Evolutionary conservation across 2,113 vertebrate genomes (phyloP), one percentile per base, ranked within the genome.

Genomic region (Acrocephalus arundinaceus): DNA sequence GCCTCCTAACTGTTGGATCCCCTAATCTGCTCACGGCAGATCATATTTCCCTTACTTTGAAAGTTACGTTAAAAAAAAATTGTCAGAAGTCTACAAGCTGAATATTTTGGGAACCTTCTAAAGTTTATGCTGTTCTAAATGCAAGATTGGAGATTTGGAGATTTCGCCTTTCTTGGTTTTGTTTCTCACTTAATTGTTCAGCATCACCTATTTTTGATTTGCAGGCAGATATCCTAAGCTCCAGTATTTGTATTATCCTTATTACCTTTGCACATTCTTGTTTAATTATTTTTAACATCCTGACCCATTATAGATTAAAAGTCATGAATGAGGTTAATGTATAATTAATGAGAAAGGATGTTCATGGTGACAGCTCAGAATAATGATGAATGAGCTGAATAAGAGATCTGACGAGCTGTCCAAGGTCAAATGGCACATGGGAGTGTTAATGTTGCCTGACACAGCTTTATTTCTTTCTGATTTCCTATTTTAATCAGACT

Each of bases 361-460:
- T 73, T 94, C 65, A 5, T 73, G 61, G 76, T 76, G 96, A 68
- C 88, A 95, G 59, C 87, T 91, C 76, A 76, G 90, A 96, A 96
- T 94, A 88, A 95, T 97, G 96, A 97, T 97, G 96, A 97, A 97
- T 96, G 93, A 96, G 94, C 72, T 85, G 93, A 93, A 78, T 63
- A 79, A 84, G 85, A 77, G 62, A 95, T 78, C 81, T 71, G 55
- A 94, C 3, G 8, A 95, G 86, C 63, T 95, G 48, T 82, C 91
- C 93, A 97, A 96, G 83, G 95, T 90, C 96, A 81, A 87, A 77
- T 91, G 93, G 62, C 85, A 93, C 71, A 81, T 21, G 65, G 77
- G 87, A 90, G 72, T 43, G 76, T 78, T 87, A 88, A 84, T 86
- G 65, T 68, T 96, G 72, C 68, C 75, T 94, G 89, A 87, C 35